Percentiles rank a stretch among this genome's conserved stretches.
phyloP scores from a whole-genome alignment of 2,113 vertebrate genomes.

The Mesocricetus auratus region DNA sequence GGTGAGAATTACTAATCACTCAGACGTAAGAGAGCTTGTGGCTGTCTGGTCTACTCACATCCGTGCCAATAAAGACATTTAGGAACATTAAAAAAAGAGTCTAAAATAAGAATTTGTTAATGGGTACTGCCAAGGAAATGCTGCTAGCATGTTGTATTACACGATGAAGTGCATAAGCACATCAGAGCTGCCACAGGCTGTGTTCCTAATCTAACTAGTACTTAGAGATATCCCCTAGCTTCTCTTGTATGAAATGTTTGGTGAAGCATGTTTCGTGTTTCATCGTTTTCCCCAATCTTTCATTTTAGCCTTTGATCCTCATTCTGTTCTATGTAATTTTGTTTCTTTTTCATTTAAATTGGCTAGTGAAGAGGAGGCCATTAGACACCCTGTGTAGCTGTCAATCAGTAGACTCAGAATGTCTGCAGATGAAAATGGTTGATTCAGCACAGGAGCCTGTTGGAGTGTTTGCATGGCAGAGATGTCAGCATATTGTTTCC shows the following conservation, averaged over 20 bases:
- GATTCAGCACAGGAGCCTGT: conserved; percentile 80
- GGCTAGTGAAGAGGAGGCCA: conserved; percentile 76
- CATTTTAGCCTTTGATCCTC: conserved; percentile 57
- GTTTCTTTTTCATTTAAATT: conserved; percentile 79
- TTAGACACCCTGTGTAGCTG: conserved; percentile 82
- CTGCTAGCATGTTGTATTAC: neutral
- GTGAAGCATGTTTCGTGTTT: conserved; percentile 52
- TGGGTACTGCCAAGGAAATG: conserved; percentile 28
- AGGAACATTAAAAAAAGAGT: conserved; percentile 5
- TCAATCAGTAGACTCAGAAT: conserved; percentile 83
- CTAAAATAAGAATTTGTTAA: conserved; percentile 32
- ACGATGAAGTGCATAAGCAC: neutral
- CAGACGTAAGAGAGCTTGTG: neutral
- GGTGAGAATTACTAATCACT: neutral
- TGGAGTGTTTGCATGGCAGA: conserved; percentile 85
- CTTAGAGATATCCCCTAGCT: neutral
- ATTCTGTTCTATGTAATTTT: conserved; percentile 62
- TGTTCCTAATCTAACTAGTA: neutral
- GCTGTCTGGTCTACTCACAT: neutral
- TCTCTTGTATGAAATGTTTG: conserved; percentile 32
- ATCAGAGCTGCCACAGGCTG: neutral
- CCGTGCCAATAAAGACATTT: neutral
- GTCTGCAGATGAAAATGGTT: conserved; percentile 81
- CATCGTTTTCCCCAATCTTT: conserved; percentile 18
- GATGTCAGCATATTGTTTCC: conserved; percentile 86